phyloP scores from a whole-genome alignment of 2,888 invertebrate species.

The Calameuta idolon region DNA sequence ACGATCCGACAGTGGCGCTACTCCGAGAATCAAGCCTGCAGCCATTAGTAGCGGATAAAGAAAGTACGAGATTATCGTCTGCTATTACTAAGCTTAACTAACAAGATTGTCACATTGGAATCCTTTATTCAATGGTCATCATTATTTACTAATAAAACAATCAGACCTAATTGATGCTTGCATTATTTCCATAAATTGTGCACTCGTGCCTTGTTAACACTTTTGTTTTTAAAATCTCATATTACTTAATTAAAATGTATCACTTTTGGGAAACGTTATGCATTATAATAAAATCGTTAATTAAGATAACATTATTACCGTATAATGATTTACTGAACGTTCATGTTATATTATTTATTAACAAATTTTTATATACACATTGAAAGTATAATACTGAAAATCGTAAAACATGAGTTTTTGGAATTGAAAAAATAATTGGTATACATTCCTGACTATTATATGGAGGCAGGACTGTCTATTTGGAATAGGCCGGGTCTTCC shows the following conservation, averaged over 20 bases:
- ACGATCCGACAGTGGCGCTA: constrained; percentile 43
- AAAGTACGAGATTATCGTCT: neutral
- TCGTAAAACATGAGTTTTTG: neutral
- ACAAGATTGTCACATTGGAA: neutral
- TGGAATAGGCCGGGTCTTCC: neutral
- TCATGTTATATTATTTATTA: neutral
- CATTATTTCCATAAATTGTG: neutral
- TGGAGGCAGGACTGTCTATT: neutral
- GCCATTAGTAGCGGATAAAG: constrained; percentile 39
- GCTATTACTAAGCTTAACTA: neutral
- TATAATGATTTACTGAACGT: neutral
- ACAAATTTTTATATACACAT: neutral
- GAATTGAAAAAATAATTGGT: neutral
- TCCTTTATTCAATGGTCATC: neutral
- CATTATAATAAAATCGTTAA: neutral
- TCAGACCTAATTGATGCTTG: neutral
- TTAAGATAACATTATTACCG: neutral
- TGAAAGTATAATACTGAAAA: neutral
- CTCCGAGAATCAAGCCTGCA: constrained; percentile 39
- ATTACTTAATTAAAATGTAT: neutral
- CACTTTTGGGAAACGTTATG: neutral
- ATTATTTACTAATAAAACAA: neutral
- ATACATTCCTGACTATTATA: neutral
- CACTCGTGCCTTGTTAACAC: neutral
- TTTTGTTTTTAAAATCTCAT: neutral